These are phyloP conservation scores for Mormyrus proboscirostris DNA, from an alignment of 2,797 vertebrate species.

Conservation along the genomic window DNA sequence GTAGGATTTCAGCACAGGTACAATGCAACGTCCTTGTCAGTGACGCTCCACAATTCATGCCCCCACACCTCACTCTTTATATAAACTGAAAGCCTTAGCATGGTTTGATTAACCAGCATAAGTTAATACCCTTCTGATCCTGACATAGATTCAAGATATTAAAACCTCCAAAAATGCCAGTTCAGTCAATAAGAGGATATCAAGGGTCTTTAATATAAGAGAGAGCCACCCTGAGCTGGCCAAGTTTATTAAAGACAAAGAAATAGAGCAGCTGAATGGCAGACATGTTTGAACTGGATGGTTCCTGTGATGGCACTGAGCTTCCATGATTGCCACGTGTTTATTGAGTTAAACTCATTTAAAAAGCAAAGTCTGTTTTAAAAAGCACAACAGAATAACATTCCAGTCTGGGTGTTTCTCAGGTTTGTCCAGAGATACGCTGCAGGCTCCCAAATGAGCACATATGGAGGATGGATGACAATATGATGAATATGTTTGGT, in stretches of 20 bases:
- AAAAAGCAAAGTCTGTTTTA: neutral
- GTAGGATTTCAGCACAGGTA: neutral
- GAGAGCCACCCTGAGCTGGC: conserved; percentile 27
- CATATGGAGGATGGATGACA: neutral
- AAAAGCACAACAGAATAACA: neutral
- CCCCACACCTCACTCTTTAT: neutral
- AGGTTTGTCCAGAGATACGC: neutral
- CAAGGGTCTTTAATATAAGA: conserved; percentile 36
- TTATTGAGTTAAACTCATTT: neutral
- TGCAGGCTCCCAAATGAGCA: neutral
- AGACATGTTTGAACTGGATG: neutral
- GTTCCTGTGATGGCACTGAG: neutral
- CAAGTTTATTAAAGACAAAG: conserved; percentile 58
- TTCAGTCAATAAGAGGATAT: conserved; percentile 46
- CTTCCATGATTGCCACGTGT: neutral
- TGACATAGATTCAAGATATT: conserved; percentile 57
- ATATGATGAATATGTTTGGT: neutral
- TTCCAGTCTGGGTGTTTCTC: neutral
- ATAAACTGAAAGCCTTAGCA: neutral
- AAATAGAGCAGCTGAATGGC: neutral
- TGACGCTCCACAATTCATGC: neutral
- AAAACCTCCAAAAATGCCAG: conserved; percentile 44
- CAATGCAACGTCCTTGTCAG: neutral
- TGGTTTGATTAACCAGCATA: conserved; percentile 28
- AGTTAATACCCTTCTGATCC: conserved; percentile 44